These are phyloP conservation scores for Pimpla rufipes DNA, from an alignment of 2,888 invertebrate species.

Conservation along the genomic window DNA sequence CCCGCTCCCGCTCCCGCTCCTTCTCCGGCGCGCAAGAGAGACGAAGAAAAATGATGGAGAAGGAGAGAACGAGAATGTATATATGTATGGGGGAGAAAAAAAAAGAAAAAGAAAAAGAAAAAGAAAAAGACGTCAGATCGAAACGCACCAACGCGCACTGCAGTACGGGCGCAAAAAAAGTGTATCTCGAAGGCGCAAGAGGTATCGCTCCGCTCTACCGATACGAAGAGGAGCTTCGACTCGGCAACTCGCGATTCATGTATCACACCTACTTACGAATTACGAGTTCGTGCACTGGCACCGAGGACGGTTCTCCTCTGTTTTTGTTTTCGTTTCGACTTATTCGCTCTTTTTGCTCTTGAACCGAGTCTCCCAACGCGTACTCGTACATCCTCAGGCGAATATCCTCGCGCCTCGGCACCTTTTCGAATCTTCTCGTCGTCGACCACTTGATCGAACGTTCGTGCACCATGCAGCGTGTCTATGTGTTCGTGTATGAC, in stretches of 20 bases:
- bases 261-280: neutral
- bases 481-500: neutral
- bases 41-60: constrained; percentile 49
- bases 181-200: neutral
- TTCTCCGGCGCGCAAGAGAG: constrained; percentile 44
- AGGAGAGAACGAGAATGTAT: constrained; percentile 21
- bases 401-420: constrained; percentile 38
- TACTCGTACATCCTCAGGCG: constrained; percentile 45
- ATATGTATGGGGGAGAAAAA: constrained; percentile 1
- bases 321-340: neutral
- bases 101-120: constrained; percentile 22
- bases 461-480: neutral
- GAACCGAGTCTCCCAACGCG: constrained; percentile 23
- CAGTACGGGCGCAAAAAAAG: constrained; percentile 30
- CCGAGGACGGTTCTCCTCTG: neutral
- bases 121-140: constrained; percentile 39
- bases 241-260: neutral
- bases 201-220: neutral
- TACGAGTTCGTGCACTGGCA: neutral
- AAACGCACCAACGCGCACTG: constrained; percentile 60
- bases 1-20: no score
- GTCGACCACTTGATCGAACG: constrained; percentile 29
- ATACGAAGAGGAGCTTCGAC: neutral
- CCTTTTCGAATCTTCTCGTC: constrained; percentile 1
- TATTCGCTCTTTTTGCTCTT: neutral